phyloP scores from a whole-genome alignment of 2,888 invertebrate species.

The Fragum sueziense region DNA sequence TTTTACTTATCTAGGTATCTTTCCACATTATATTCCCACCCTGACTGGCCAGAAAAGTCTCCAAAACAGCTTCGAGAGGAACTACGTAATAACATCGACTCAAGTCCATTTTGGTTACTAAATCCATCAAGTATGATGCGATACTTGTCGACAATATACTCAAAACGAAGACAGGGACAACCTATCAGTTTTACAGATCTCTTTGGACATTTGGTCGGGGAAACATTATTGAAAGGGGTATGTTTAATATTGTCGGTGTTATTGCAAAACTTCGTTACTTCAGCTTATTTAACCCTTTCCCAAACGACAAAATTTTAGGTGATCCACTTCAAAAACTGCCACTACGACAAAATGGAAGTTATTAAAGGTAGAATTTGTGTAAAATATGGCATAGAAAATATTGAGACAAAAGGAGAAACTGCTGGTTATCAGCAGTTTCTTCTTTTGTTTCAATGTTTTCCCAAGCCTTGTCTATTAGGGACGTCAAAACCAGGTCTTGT shows the following conservation, averaged over 20 bases:
- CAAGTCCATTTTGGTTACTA: constrained; percentile 79
- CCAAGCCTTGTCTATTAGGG: no score
- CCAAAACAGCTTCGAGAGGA: constrained; percentile 80
- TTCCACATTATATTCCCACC: constrained; percentile 82
- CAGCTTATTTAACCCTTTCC: no score
- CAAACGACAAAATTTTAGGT: no score
- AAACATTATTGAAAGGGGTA: constrained; percentile 82
- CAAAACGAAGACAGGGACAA: constrained; percentile 81
- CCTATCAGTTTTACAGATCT: constrained; percentile 83
- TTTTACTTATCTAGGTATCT: constrained; percentile 81
- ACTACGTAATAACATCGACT: constrained; percentile 78
- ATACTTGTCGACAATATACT: constrained; percentile 76
- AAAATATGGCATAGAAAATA: background rate
- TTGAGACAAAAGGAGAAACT: background rate
- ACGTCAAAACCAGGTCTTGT: no score
- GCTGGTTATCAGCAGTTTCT: no score
- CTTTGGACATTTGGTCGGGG: constrained; percentile 83
- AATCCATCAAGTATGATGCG: constrained; percentile 75
- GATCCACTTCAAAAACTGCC: no score
- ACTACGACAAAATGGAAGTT: no score
- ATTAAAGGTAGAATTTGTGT: no score
- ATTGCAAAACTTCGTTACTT: no score
- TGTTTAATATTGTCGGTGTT: background rate
- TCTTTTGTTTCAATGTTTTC: no score
- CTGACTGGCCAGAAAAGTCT: constrained; percentile 81